Evolutionary conservation across 2,888 invertebrate species (phyloP).

Genomic region (Nomada fabriciana): DNA sequence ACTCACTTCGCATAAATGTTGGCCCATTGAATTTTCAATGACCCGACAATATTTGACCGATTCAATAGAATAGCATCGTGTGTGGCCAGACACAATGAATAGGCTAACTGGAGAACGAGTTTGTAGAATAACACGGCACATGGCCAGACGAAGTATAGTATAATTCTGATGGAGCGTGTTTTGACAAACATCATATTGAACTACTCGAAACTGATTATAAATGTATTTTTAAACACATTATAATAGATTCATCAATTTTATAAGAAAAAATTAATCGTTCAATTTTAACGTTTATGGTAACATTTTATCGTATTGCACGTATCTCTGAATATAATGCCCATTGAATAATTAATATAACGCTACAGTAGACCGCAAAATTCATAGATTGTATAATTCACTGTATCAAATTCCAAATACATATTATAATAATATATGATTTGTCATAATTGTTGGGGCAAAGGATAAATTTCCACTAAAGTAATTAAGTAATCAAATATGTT

Average conservation of each 20-base stretch:
- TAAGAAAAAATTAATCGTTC: too few species aligned
- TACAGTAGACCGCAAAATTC: too few species aligned
- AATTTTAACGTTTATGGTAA: too few species aligned
- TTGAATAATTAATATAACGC: not conserved
- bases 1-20: not conserved
- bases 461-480: too few species aligned
- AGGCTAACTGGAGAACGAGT: not conserved
- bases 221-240: not conserved
- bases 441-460: too few species aligned
- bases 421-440: too few species aligned
- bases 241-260: too few species aligned
- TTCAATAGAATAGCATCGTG: conserved; percentile 13
- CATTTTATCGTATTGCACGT: not conserved
- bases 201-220: not conserved
- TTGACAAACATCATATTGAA: not conserved
- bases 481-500: not conserved
- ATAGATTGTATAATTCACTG: too few species aligned
- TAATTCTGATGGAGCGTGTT: not conserved
- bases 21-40: conserved; percentile 19
- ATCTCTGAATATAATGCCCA: not conserved
- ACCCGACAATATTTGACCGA: not conserved
- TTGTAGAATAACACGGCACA: not conserved
- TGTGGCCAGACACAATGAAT: not conserved
- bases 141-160: not conserved
- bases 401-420: too few species aligned